A percentile compares a stretch with the other conserved stretches of the same genome.
Conservation (phyloP, 2,797 vertebrate species). For the Gastrophryne carolinensis region DNA sequence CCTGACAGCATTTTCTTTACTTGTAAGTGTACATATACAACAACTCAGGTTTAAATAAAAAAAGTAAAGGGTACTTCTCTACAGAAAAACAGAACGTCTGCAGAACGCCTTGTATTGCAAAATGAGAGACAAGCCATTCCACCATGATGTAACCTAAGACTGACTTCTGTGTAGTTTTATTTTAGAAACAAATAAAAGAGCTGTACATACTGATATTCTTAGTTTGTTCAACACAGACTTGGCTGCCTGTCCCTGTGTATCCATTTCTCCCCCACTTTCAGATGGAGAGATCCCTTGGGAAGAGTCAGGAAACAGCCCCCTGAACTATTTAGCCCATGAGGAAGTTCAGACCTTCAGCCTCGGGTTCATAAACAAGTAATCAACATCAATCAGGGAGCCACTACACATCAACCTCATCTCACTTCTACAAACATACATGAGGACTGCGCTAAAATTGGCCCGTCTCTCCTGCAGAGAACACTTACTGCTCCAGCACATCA, state of each 20-base stretch:
- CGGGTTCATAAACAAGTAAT: conserved; percentile 84
- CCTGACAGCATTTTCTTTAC: no score
- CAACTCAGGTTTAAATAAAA: no score
- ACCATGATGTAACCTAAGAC: background rate
- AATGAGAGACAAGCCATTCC: background rate
- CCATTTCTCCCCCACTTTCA: conserved; percentile 56
- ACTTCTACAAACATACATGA: conserved; percentile 39
- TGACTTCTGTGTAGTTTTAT: background rate
- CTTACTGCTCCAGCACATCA: conserved; percentile 69
- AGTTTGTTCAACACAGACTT: conserved; percentile 17
- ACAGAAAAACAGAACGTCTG: no score
- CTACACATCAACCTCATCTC: conserved; percentile 72
- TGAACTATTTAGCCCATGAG: conserved; percentile 74
- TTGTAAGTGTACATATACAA: no score
- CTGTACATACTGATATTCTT: conserved; percentile 28
- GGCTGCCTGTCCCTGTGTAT: conserved; percentile 10
- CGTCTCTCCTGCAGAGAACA: conserved; percentile 69
- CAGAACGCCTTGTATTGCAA: no score
- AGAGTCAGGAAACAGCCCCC: conserved; percentile 82
- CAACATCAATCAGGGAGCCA: conserved; percentile 80
- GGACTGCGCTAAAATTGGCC: conserved; percentile 10
- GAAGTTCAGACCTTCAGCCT: conserved; percentile 86
- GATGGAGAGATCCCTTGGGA: conserved; percentile 67
- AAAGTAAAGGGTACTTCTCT: no score
- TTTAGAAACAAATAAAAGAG: conserved; percentile 4